Conservation (phyloP, 2,797 vertebrate genomes). For the Gadopsis marmoratus region DNA sequence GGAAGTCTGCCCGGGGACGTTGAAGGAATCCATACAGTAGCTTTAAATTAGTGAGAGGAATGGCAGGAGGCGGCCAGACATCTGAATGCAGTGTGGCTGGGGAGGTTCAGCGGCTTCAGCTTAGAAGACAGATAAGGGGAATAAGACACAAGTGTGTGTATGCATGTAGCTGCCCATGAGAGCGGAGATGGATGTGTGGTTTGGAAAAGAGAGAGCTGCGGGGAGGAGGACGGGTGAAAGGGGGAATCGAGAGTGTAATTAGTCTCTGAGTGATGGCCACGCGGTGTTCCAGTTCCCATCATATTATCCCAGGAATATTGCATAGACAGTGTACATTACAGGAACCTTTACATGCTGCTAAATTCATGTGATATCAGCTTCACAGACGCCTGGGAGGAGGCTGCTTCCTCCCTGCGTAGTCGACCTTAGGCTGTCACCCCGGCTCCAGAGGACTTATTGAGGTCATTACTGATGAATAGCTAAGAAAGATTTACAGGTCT, state of each 20-base stretch:
- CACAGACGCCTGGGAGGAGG: conserved; percentile 21
- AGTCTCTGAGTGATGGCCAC: conserved; percentile 63
- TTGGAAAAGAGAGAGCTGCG: conserved; percentile 26
- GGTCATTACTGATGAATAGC: conserved; percentile 44
- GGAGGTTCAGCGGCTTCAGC: conserved; percentile 34
- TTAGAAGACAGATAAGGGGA: conserved; percentile 57
- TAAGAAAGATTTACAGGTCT: conserved; percentile 33
- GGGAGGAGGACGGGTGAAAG: conserved; percentile 13
- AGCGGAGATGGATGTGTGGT: conserved; percentile 48
- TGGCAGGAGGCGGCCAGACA: conserved; percentile 48
- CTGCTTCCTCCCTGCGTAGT: background rate
- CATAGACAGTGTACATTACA: conserved; percentile 10
- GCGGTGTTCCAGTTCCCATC: conserved; percentile 43
- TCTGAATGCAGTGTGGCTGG: conserved; percentile 51
- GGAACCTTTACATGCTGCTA: conserved; percentile 3
- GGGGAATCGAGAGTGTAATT: conserved; percentile 60
- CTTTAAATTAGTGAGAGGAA: conserved; percentile 73
- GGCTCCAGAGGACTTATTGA: conserved; percentile 28
- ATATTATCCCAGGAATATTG: conserved; percentile 38
- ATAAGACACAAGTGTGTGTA: conserved; percentile 16
- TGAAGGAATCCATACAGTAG: conserved; percentile 76
- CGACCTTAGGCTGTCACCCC: conserved; percentile 4
- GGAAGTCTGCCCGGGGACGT: conserved; percentile 59
- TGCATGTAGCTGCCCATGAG: conserved; percentile 40
- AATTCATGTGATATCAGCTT: conserved; percentile 45